phyloP scores from a whole-genome alignment of 2,888 invertebrate genomes.

The Temnothorax unifasciatus region DNA sequence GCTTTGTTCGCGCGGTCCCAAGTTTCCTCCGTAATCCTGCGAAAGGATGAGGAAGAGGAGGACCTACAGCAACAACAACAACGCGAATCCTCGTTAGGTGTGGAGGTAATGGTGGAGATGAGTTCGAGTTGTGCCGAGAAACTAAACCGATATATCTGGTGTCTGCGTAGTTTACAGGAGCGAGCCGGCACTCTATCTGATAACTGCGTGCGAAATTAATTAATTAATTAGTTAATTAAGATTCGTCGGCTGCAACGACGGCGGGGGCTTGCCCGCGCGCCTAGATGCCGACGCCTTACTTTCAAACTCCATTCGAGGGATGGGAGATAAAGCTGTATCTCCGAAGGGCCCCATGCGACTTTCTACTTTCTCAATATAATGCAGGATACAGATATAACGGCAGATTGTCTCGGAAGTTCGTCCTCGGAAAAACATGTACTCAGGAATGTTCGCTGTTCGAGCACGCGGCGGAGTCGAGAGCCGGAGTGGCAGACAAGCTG shows the following conservation, averaged over 20 bases:
- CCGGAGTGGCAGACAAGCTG: slow-evolving; percentile 27
- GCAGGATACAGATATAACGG: slow-evolving; percentile 40
- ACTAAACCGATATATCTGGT: slow-evolving; percentile 81
- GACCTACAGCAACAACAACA: slow-evolving; percentile 45
- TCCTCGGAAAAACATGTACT: slow-evolving; percentile 52
- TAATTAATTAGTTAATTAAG: slow-evolving; percentile 82
- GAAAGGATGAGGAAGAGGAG: slow-evolving; percentile 15
- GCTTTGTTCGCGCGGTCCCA: slow-evolving; percentile 56
- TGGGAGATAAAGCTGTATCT: slow-evolving; percentile 40
- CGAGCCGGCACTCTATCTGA: slow-evolving; percentile 78
- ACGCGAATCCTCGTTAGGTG: slow-evolving; percentile 77
- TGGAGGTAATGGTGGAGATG: slow-evolving; percentile 73
- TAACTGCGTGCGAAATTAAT: slow-evolving; percentile 81
- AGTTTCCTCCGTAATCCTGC: slow-evolving; percentile 67
- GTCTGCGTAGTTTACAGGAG: slow-evolving; percentile 76
- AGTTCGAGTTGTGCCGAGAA: slow-evolving; percentile 77
- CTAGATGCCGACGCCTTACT: slow-evolving; percentile 30
- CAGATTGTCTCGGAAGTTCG: slow-evolving; percentile 53
- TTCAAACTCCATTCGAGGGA: slow-evolving; percentile 44
- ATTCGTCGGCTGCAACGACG: slow-evolving; percentile 68
- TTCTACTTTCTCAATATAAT: slow-evolving; percentile 57
- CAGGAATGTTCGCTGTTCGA: slow-evolving; percentile 27
- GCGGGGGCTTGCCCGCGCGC: slow-evolving; percentile 21
- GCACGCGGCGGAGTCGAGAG: neutral
- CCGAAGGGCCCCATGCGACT: slow-evolving; percentile 39